Conservation (phyloP, 2,888 invertebrate genomes). For the Serrognathus titanus region DNA sequence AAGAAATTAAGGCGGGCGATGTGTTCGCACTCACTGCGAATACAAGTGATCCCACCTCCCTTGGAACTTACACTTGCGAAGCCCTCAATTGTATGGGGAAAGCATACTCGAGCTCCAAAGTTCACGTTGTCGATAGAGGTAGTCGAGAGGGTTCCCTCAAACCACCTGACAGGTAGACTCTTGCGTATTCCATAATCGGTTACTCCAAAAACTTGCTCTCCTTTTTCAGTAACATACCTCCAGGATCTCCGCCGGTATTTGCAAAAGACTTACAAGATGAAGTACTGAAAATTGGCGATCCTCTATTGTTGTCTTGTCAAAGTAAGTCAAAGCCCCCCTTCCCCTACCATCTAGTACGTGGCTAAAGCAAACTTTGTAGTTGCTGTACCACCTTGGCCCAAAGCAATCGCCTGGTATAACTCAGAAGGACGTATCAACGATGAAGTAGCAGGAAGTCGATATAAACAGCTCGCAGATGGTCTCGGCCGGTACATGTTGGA, state of each 20-base stretch:
- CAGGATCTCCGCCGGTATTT: constrained; percentile 76
- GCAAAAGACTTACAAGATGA: constrained; percentile 70
- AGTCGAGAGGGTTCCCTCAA: constrained; percentile 67
- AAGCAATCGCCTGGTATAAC: constrained; percentile 80
- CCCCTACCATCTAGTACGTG: background rate
- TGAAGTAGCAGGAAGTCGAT: constrained; percentile 54
- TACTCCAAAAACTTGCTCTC: no score
- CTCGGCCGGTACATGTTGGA: constrained; percentile 78
- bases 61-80: constrained; percentile 85
- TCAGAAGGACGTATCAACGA: constrained; percentile 71
- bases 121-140: constrained; percentile 73
- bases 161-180: constrained; percentile 61
- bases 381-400: constrained; percentile 82
- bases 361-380: constrained; percentile 48
- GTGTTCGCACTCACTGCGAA: constrained; percentile 84
- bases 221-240: constrained; percentile 19
- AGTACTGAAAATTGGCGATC: constrained; percentile 75
- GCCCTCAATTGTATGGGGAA: constrained; percentile 87
- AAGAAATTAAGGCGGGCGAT: constrained; percentile 85
- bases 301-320: constrained; percentile 70
- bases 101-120: constrained; percentile 77
- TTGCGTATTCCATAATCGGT: no score
- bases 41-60: constrained; percentile 78
- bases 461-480: constrained; percentile 75
- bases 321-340: constrained; percentile 47